phyloP scores from a whole-genome alignment of 1,140 invertebrate species.

The Drosophila punjabiensis region DNA sequence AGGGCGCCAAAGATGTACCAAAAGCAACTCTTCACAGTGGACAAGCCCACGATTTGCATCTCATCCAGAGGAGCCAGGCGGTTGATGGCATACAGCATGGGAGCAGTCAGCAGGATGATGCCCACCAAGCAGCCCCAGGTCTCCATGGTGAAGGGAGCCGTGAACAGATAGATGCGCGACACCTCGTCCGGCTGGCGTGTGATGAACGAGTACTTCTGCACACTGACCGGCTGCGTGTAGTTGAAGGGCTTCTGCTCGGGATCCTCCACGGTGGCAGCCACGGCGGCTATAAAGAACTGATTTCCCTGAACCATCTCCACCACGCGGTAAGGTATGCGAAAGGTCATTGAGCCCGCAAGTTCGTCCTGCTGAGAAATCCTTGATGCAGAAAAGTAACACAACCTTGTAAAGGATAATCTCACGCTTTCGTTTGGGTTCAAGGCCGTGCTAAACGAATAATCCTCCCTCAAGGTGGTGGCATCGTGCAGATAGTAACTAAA shows the following conservation, averaged over 20 bases:
- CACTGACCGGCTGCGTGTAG: slow-evolving; percentile 92
- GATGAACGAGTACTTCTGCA: slow-evolving; percentile 92
- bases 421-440: slow-evolving; percentile 65
- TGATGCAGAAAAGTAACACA: background rate
- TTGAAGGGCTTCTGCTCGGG: slow-evolving; percentile 89
- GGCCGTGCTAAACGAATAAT: slow-evolving; percentile 8
- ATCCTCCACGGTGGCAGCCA: slow-evolving; percentile 89
- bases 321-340: slow-evolving; percentile 67
- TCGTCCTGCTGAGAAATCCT: slow-evolving; percentile 39
- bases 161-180: slow-evolving; percentile 92
- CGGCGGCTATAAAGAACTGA: slow-evolving; percentile 90
- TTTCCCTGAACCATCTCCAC: slow-evolving; percentile 68
- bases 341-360: slow-evolving; percentile 71
- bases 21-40: slow-evolving; percentile 91
- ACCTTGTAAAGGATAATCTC: background rate
- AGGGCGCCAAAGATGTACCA: slow-evolving; percentile 97
- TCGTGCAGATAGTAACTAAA: slow-evolving; percentile 89
- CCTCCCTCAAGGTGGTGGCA: slow-evolving; percentile 33
- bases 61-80: slow-evolving; percentile 90
- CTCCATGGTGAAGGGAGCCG: slow-evolving; percentile 93
- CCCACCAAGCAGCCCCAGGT: slow-evolving; percentile 92
- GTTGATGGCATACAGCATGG: slow-evolving; percentile 92
- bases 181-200: slow-evolving; percentile 91
- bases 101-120: slow-evolving; percentile 91
- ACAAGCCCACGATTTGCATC: slow-evolving; percentile 88